Base-by-base conservation (phyloP, 2,113 vertebrate genomes). In the Corydoras sp. region DNA sequence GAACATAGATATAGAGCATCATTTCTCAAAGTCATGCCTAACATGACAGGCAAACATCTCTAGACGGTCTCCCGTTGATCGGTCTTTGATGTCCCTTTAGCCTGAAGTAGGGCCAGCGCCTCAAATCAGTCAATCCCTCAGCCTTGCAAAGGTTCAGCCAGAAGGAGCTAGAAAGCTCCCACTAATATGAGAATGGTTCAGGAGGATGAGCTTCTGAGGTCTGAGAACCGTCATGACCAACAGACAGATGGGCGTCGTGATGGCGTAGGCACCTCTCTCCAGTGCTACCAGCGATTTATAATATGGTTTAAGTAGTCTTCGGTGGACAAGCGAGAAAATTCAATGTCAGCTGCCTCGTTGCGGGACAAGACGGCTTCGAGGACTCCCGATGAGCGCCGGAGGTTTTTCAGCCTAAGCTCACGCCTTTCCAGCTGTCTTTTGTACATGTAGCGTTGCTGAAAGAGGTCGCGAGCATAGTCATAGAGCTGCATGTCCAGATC, bases 271-370 rank as follows among this genome's bases (percentile, higher is more conserved):
- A 5, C 50, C 24, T 51, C 24, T 51, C 70, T 53, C 53, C 29
- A 30, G 8, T 68, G 89, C 93, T 98, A 99, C 96, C 96, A 99
- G 85, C 94, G 97, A 86, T 97, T 95, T 80, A 99, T 92, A 84
- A 99, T 99, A 92, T 99, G 96, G 92, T 94, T 99, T 93, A 99
- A 94, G 90, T 99, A 99, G 92, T 99, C 96, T 90, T 98, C 96
- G 0, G 96, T 99, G 85, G 96, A 95, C 82, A 93, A 90, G 3
- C 95, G 89, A 76, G 88, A 92, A 0, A 88, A 86, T 69, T 94
- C 92, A 2, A 53, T 66, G 10, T 93, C 93, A 0, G 85, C 49
- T 13, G 51, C 14, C 35, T 92, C 91, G 65, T 92, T 91, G 72
- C 87, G 88, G 9, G 89, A 86, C 81, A 81, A n/a, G 18, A 55